phyloP scores from a whole-genome alignment of 1,140 invertebrate species.

The Ericerus pela region DNA sequence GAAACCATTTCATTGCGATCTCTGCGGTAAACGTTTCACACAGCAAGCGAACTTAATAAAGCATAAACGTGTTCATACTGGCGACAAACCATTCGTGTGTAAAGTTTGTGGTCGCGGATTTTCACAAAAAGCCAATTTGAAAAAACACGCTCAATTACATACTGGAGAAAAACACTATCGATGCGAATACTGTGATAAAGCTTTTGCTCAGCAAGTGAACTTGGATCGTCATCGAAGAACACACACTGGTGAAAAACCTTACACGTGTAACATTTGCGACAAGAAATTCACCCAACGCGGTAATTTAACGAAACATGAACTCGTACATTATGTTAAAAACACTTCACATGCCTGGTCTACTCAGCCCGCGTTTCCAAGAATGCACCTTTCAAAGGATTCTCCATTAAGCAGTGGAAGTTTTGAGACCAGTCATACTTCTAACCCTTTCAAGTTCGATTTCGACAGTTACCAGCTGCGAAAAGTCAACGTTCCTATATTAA shows the following conservation, averaged over 20 bases:
- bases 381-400: background rate
- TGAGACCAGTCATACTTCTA: background rate
- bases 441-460: background rate
- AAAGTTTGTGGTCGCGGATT: constrained; percentile 43
- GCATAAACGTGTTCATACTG: constrained; percentile 52
- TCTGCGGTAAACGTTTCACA: constrained; percentile 50
- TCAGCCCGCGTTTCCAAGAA: background rate
- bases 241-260: constrained; percentile 51
- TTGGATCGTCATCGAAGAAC: constrained; percentile 46
- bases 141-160: constrained; percentile 37
- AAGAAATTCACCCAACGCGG: constrained; percentile 19
- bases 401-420: background rate
- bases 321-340: constrained; percentile 14
- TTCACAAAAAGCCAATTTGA: constrained; percentile 36
- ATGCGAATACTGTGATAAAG: constrained; percentile 43
- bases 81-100: constrained; percentile 44
- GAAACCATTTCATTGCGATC: constrained; percentile 42
- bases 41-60: constrained; percentile 55
- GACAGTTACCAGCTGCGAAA: constrained; percentile 4
- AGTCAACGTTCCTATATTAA: constrained; percentile 1
- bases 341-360: background rate
- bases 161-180: constrained; percentile 47
- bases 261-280: constrained; percentile 42
- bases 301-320: constrained; percentile 19
- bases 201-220: constrained; percentile 47